These are phyloP conservation scores for Chloebia gouldiae DNA, from an alignment of 2,113 vertebrate genomes.

Conservation along the genomic window DNA sequence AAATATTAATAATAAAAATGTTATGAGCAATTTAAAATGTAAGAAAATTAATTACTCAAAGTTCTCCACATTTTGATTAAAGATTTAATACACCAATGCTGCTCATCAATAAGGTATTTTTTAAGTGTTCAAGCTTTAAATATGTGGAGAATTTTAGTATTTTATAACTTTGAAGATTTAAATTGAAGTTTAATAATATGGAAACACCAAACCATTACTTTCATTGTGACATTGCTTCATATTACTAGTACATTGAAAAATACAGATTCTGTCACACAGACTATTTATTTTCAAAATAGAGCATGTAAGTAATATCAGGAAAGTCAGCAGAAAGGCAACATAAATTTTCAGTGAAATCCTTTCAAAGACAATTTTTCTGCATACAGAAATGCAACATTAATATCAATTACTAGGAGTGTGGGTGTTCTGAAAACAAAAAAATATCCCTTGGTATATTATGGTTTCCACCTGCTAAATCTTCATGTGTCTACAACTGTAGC, in stretches of 20 bases:
- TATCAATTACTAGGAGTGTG: neutral
- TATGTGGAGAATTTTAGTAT: neutral
- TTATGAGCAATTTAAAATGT: neutral
- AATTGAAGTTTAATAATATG: neutral
- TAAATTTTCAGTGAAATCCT: neutral
- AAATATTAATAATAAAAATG: neutral
- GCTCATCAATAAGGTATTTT: neutral
- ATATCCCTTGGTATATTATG: neutral
- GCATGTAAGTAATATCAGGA: neutral
- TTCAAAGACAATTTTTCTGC: neutral
- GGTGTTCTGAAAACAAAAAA: neutral
- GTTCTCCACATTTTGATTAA: neutral
- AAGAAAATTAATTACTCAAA: neutral
- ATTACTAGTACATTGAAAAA: neutral
- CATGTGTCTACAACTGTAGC: neutral
- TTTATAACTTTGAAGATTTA: neutral
- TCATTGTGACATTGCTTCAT: neutral
- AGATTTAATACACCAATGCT: neutral
- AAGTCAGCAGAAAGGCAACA: neutral
- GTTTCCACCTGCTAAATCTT: neutral
- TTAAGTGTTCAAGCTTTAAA: neutral
- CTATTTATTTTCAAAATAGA: neutral
- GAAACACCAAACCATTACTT: neutral
- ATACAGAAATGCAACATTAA: neutral
- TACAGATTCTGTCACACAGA: neutral